Evolutionary conservation across 2,113 vertebrate genomes (phyloP).

Genomic region (Camelus dromedarius): DNA sequence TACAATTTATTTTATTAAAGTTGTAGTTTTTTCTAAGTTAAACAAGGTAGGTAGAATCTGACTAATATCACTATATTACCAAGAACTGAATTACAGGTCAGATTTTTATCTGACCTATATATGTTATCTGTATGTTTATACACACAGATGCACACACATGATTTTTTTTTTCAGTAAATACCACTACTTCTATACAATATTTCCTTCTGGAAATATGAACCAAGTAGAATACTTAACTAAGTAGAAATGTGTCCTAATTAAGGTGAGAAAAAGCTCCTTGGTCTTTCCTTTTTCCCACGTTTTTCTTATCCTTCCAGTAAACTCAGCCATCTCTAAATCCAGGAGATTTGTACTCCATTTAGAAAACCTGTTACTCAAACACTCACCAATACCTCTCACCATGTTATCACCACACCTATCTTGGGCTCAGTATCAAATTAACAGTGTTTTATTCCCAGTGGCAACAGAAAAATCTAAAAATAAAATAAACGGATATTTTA

Average conservation of each 20-base stretch:
- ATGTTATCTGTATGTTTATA: background rate
- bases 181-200: background rate
- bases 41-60: background rate
- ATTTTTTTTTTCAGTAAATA: conserved; percentile 21
- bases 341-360: background rate
- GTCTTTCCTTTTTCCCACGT: background rate
- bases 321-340: background rate
- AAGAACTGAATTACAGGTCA: background rate
- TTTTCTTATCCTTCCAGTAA: background rate
- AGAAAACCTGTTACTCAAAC: background rate
- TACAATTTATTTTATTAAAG: background rate
- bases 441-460: background rate
- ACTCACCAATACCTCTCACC: background rate
- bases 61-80: background rate
- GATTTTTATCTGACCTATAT: background rate
- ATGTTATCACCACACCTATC: background rate
- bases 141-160: background rate
- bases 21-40: background rate
- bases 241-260: background rate
- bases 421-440: background rate
- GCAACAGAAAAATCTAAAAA: background rate
- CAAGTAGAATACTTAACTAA: background rate
- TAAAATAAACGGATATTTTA: background rate
- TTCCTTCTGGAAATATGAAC: conserved; percentile 17
- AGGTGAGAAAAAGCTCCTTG: background rate